Base-by-base conservation (phyloP, 2,113 vertebrate genomes). In the Ciconia maguari region DNA sequence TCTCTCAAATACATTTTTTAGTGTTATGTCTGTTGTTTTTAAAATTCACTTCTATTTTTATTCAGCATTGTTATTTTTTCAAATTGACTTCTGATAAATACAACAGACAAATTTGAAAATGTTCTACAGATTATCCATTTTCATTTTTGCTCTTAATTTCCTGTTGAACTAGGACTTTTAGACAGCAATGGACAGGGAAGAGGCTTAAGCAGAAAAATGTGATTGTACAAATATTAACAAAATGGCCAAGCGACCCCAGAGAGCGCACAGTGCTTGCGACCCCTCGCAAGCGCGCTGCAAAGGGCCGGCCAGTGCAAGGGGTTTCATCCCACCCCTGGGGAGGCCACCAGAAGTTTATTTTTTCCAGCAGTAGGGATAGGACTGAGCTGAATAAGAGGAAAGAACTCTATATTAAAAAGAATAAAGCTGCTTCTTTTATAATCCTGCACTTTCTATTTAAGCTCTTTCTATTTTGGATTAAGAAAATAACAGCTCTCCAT, bases 401-500 rank as follows among this genome's bases (percentile, higher is more conserved):
- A 81, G 18, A 84, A 92, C 42, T 93, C 82, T 7, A 16, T 62
- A 79, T 70, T 58, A 48, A 74, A 92, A 71, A 54, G 62, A 81
- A 95, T 77, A 85, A 90, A 96, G 68, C 91, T 65, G 89, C 71
- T 86, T 22, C 95, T 90, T 85, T 55, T 48, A 16, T 91, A 96
- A 94, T 94, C 93, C 92, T 44, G 71, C 89, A 80, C 91, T 95
- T 93, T 34, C 76, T 83, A 27, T 55, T 88, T 91, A 96, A 97
- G 90, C 84, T 55, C 80, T 81, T 91, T 78, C 93, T 84, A 55
- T 87, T 91, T 48, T 86, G 91, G 93, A 95, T 94, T 94, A 95
- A 71, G 75, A 66, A 30, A 94, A 88, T 21, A 57, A 65, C 58
- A 85, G 42, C 41, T 64, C 76, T 7, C 75, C 79, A 62, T 95